Conservation (phyloP, 2,113 vertebrate genomes). For the Peromyscus maniculatus region DNA sequence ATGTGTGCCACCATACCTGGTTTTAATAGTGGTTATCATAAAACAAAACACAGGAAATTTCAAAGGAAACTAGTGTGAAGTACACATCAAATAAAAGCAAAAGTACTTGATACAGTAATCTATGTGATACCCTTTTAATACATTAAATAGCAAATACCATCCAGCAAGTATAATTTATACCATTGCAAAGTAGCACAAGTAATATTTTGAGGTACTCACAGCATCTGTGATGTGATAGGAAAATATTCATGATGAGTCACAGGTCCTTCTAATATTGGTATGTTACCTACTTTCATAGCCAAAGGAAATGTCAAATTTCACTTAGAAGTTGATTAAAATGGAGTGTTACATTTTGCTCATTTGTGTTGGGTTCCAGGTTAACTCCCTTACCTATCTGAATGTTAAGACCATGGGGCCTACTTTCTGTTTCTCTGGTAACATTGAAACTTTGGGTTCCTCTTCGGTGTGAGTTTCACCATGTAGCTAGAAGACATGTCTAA, state of each 20-base stretch:
- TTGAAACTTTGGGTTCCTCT: not conserved
- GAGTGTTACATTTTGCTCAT: constrained; percentile 19
- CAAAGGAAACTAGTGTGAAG: constrained; percentile 30
- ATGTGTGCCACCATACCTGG: not conserved
- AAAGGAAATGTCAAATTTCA: constrained; percentile 61
- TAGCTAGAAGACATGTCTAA: not conserved
- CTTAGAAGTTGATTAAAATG: constrained; percentile 21
- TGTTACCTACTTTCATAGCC: constrained; percentile 7
- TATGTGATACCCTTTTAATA: constrained; percentile 33
- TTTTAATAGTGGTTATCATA: constrained; percentile 49
- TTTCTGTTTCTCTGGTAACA: not conserved
- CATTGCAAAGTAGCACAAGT: constrained; percentile 28
- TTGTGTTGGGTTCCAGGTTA: not conserved
- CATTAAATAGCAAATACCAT: constrained; percentile 32
- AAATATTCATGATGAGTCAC: constrained; percentile 2
- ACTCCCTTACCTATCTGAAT: not conserved
- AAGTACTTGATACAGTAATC: constrained; percentile 36
- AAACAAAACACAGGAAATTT: constrained; percentile 39
- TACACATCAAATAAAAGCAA: constrained; percentile 42
- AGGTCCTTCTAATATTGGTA: not conserved
- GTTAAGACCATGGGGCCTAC: not conserved
- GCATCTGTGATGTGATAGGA: not conserved
- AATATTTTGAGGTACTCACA: not conserved
- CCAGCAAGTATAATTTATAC: not conserved
- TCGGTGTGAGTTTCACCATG: not conserved